Conservation (phyloP, 2,113 vertebrate species). For the Alces alces region DNA sequence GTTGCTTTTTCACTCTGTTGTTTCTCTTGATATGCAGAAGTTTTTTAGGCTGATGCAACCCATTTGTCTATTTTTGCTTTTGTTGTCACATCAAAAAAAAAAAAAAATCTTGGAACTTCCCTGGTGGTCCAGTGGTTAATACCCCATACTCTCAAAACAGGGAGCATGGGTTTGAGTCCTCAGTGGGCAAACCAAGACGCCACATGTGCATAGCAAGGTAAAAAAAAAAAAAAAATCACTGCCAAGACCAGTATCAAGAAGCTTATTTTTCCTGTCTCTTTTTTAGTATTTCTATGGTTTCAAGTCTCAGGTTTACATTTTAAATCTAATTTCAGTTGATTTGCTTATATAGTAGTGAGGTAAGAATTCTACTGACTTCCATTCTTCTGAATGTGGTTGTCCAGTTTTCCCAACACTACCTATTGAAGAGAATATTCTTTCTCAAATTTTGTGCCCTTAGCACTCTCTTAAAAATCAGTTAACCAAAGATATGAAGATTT, state of each 20-base stretch:
- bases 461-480: background rate
- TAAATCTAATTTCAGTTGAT: background rate
- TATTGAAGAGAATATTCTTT: background rate
- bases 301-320: background rate
- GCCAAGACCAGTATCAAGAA: background rate
- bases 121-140: background rate
- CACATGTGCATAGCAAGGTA: background rate
- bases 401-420: background rate
- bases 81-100: background rate
- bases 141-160: background rate
- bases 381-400: background rate
- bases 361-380: background rate
- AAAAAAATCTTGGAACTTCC: background rate
- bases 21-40: background rate
- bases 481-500: background rate
- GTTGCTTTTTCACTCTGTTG: background rate
- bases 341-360: background rate
- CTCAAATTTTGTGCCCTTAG: background rate
- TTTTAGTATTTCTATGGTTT: background rate
- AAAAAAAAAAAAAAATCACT: background rate
- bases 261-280: background rate
- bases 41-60: background rate
- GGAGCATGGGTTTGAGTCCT: background rate
- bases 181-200: background rate
- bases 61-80: background rate